Evolutionary conservation across 2,888 invertebrate species (phyloP).

Genomic region (Yponomeuta evonymella): DNA sequence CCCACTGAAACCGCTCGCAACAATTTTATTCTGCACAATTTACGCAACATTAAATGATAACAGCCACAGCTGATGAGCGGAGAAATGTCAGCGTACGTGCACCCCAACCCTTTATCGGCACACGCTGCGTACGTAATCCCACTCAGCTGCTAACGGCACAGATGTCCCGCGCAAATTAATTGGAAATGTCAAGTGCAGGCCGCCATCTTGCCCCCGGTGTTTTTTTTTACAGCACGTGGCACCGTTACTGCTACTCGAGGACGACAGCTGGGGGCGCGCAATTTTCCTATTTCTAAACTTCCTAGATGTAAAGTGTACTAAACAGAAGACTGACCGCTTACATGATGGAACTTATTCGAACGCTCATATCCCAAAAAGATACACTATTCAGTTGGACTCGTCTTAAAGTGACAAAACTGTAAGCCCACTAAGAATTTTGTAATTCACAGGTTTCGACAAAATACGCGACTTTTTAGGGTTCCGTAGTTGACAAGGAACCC

Average conservation of each 20-base stretch:
- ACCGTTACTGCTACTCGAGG: conserved; percentile 35
- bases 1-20: background rate
- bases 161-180: conserved; percentile 74
- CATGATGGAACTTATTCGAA: too few species aligned
- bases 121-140: conserved; percentile 50
- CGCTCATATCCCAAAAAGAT: too few species aligned
- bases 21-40: background rate
- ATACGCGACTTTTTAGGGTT: too few species aligned
- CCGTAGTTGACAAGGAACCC: too few species aligned
- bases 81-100: background rate
- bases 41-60: background rate
- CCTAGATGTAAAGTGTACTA: background rate
- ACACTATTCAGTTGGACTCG: too few species aligned
- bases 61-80: background rate
- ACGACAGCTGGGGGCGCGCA: conserved; percentile 65
- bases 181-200: conserved; percentile 75
- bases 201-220: conserved; percentile 62
- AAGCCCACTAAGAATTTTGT: too few species aligned
- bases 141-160: conserved; percentile 70
- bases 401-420: too few species aligned
- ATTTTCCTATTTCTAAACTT: conserved; percentile 37
- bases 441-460: too few species aligned
- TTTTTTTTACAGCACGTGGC: conserved; percentile 63
- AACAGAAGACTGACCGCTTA: too few species aligned
- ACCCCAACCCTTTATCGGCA: conserved; percentile 23